Evolutionary conservation across 2,113 vertebrate species (phyloP).

Genomic region (Notechis scutatus): DNA sequence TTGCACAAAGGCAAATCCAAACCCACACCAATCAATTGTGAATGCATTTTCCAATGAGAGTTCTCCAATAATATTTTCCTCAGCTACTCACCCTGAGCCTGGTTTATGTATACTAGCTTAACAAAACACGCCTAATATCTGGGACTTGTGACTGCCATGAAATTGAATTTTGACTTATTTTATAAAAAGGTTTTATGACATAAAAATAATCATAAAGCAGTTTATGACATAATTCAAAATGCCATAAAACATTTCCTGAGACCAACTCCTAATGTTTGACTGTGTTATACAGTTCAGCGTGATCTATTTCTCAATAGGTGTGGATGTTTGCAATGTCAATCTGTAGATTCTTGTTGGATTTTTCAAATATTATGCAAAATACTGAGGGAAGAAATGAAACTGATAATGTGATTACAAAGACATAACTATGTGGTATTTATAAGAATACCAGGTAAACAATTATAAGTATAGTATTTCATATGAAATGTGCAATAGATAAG

Average conservation of each 20-base stretch:
- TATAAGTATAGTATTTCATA: background rate
- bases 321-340: background rate
- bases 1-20: background rate
- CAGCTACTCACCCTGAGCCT: background rate
- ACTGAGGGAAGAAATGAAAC: background rate
- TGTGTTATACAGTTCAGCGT: background rate
- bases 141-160: background rate
- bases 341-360: background rate
- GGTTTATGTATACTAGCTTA: background rate
- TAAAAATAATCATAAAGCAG: background rate
- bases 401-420: background rate
- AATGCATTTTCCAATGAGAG: background rate
- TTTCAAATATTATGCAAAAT: background rate
- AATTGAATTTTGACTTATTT: background rate
- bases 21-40: background rate
- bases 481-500: constrained; percentile 24
- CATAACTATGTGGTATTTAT: background rate
- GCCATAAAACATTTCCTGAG: background rate
- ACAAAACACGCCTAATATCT: background rate
- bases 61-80: background rate
- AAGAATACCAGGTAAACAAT: constrained; percentile 15
- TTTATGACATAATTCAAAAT: background rate
- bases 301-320: background rate
- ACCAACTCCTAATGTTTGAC: background rate
- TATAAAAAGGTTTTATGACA: background rate